Evolutionary conservation across 2,113 vertebrate genomes (phyloP).

Genomic region (Neolamprologus sp.): DNA sequence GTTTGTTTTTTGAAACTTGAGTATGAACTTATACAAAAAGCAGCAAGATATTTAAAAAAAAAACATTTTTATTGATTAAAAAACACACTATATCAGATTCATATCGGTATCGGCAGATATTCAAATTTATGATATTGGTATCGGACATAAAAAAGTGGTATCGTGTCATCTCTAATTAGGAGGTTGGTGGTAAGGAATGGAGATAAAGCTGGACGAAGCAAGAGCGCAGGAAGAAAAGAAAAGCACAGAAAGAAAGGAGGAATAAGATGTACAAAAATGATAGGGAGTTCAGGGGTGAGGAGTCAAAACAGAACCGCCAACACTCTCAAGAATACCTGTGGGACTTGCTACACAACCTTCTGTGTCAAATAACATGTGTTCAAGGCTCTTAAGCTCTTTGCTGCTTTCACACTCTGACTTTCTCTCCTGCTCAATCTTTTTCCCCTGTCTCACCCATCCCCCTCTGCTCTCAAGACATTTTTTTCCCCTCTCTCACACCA

Average conservation of each 20-base stretch:
- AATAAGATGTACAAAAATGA: not conserved
- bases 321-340: not conserved
- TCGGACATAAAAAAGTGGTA: not conserved
- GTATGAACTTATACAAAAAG: not conserved
- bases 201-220: not conserved
- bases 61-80: not conserved
- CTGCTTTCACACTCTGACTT: not conserved
- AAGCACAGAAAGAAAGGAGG: not conserved
- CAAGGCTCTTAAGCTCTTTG: constrained; percentile 4
- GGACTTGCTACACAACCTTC: constrained; percentile 16
- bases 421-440: not conserved
- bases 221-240: not conserved
- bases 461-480: not conserved
- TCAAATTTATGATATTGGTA: not conserved
- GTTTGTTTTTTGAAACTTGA: not conserved
- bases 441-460: not conserved
- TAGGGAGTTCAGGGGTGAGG: not conserved
- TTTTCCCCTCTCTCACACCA: not conserved
- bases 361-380: constrained; percentile 16
- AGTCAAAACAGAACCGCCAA: not conserved
- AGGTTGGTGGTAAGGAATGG: constrained; percentile 22
- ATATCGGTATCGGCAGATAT: not conserved
- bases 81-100: not conserved
- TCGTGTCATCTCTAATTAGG: not conserved
- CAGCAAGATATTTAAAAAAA: not conserved